phyloP scores from a whole-genome alignment of 2,888 invertebrate species.

The Ceratothoa steindachneri region DNA sequence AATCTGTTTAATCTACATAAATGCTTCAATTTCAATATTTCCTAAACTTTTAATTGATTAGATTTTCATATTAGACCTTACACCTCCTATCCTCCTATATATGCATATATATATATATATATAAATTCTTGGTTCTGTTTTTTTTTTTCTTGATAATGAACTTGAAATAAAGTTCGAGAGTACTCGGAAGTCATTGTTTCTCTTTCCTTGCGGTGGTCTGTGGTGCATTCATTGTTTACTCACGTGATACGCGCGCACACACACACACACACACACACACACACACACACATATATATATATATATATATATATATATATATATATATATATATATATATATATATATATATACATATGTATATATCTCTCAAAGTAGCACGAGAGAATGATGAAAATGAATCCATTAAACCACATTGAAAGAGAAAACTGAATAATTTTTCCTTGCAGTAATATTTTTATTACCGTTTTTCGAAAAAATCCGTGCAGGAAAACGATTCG shows the following conservation, averaged over 20 bases:
- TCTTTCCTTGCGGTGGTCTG: neutral
- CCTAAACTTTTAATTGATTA: no score
- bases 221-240: no score
- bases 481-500: no score
- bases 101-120: neutral
- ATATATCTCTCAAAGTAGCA: neutral
- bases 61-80: no score
- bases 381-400: no score
- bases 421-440: neutral
- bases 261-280: neutral
- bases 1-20: no score
- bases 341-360: slow-evolving; percentile 8
- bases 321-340: slow-evolving; percentile 12
- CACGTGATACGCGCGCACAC: neutral
- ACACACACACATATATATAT: neutral
- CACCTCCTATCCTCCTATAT: neutral
- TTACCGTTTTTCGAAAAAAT: no score
- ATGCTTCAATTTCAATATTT: no score
- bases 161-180: neutral
- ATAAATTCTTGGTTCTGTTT: neutral
- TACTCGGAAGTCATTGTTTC: neutral
- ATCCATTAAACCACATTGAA: neutral
- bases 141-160: no score
- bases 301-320: slow-evolving; percentile 2
- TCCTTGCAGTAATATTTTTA: no score